Conservation (phyloP, 2,797 vertebrate species). For the Halcyon leucocephala region DNA sequence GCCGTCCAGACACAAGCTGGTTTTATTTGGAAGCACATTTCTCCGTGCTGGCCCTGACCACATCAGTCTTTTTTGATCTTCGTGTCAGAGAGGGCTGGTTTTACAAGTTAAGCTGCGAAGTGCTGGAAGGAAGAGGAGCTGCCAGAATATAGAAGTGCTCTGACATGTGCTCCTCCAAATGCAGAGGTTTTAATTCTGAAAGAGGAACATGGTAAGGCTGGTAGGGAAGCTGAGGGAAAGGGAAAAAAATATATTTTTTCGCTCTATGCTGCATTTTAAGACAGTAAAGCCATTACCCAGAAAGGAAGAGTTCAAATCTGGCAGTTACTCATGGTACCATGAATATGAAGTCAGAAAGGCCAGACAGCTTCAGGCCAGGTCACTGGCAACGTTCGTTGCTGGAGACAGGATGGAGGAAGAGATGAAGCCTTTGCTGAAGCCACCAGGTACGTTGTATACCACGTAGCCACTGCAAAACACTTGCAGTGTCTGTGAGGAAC, state of each 20-base stretch:
- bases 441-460: fast-evolving
- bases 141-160: not conserved
- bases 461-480: not conserved
- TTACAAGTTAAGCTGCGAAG: not conserved
- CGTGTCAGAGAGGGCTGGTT: not conserved
- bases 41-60: fast-evolving
- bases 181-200: not conserved
- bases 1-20: fast-evolving
- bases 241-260: not conserved
- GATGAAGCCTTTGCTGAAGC: fast-evolving
- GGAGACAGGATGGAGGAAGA: not conserved
- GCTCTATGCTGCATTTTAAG: not conserved
- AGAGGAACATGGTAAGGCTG: not conserved
- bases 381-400: fast-evolving
- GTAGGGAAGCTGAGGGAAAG: not conserved
- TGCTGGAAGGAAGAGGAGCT: not conserved
- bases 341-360: not conserved
- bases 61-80: not conserved
- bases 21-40: not conserved
- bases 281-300: not conserved
- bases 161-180: not conserved
- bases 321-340: fast-evolving
- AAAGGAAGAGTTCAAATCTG: not conserved
- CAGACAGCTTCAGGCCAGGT: not conserved
- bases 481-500: fast-evolving